Percentiles rank a stretch among this genome's conserved stretches.
Evolutionary conservation across 2,113 vertebrate genomes (phyloP).

Genomic region (Psophia crepitans): DNA sequence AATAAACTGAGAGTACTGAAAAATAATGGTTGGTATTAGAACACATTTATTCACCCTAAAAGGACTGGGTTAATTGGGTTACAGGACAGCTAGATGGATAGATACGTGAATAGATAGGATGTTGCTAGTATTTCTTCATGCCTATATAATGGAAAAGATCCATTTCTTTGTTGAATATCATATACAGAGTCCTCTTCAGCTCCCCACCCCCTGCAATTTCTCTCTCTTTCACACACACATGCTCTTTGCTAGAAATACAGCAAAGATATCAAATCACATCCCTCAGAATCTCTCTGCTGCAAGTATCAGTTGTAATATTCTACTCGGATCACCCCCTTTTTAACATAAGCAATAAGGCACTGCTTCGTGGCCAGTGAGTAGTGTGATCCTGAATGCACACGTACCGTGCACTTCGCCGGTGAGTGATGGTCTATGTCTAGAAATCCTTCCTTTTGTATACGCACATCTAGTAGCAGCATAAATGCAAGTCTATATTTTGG

Average conservation of each 20-base stretch:
- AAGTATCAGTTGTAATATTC: background rate
- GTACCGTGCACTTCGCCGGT: background rate
- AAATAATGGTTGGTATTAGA: constrained; percentile 37
- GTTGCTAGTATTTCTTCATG: background rate
- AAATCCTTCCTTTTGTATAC: background rate
- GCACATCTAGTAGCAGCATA: background rate
- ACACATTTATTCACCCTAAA: constrained; percentile 54
- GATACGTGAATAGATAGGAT: background rate
- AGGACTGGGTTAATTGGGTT: constrained; percentile 41
- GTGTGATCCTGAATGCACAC: background rate
- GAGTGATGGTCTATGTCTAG: background rate
- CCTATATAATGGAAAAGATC: constrained; percentile 16
- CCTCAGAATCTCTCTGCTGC: background rate
- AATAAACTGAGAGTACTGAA: constrained; percentile 27
- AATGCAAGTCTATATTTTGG: background rate
- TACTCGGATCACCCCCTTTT: background rate
- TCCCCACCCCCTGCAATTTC: background rate
- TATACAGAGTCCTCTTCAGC: background rate
- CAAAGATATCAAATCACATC: background rate
- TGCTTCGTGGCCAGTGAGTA: background rate
- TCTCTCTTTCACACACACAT: background rate
- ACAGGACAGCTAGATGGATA: constrained; percentile 8
- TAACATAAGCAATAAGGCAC: background rate
- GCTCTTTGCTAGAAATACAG: background rate
- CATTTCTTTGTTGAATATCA: constrained; percentile 33